These are phyloP conservation scores for Luffia ferchaultella DNA, from an alignment of 2,888 invertebrate species.

Conservation along the genomic window DNA sequence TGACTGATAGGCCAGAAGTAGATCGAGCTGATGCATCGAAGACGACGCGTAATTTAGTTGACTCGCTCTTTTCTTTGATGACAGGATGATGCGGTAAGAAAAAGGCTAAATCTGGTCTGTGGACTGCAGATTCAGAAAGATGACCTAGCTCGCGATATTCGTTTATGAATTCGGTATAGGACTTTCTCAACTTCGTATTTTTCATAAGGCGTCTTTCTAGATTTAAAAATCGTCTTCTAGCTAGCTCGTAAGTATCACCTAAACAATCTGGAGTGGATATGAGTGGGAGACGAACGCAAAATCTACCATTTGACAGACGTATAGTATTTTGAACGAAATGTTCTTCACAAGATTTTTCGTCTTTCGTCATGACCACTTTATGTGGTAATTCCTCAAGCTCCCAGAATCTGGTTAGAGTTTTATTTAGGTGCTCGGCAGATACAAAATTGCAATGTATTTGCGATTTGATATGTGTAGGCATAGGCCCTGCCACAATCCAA, in stretches of 20 bases:
- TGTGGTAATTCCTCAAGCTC: not conserved
- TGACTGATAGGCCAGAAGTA: constrained; percentile 13
- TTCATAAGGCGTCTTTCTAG: constrained; percentile 1
- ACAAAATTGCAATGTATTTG: not conserved
- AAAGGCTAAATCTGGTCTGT: constrained; percentile 9
- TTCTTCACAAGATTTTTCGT: not conserved
- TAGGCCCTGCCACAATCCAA: not conserved
- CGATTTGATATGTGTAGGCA: not conserved
- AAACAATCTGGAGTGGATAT: not conserved
- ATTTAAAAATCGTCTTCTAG: constrained; percentile 1
- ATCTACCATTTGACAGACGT: constrained; percentile 12
- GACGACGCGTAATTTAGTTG: constrained; percentile 19
- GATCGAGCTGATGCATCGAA: constrained; percentile 19
- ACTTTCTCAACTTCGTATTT: constrained; percentile 2
- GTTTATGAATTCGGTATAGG: constrained; percentile 14
- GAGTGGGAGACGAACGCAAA: constrained; percentile 14
- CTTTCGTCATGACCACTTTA: not conserved
- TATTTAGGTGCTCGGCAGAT: not conserved
- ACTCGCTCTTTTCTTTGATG: constrained; percentile 13
- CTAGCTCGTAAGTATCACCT: constrained; percentile 4
- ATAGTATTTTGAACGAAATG: constrained; percentile 18
- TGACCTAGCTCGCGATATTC: constrained; percentile 16
- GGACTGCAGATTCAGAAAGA: constrained; percentile 10
- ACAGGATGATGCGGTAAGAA: constrained; percentile 21
- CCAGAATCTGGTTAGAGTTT: too few relatives aligned